A percentile compares a stretch with the other conserved stretches of the same genome.
Evolutionary conservation across 2,113 vertebrate genomes (phyloP).

Genomic region (Prinia subflava): DNA sequence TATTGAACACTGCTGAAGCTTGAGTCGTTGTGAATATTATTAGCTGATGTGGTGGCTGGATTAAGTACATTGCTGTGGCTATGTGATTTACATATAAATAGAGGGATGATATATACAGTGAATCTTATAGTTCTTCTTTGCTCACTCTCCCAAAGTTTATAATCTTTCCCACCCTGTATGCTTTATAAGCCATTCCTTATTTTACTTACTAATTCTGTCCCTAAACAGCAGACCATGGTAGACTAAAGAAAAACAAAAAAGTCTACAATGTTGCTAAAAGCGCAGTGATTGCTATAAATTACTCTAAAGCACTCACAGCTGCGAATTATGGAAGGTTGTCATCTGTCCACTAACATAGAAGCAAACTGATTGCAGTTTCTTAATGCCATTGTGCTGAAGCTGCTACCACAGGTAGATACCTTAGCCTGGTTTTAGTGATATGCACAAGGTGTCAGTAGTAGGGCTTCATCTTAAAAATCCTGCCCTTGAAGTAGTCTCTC

Average conservation of each 20-base stretch:
- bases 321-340: neutral
- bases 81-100: conserved; percentile 60
- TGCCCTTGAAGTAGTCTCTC: neutral
- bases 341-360: neutral
- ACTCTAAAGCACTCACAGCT: neutral
- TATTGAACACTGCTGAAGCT: conserved; percentile 34
- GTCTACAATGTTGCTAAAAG: neutral
- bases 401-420: neutral
- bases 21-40: conserved; percentile 16
- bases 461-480: neutral
- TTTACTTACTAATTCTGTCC: neutral
- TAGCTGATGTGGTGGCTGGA: conserved; percentile 26
- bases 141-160: neutral
- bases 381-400: neutral
- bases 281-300: neutral
- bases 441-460: neutral
- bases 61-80: conserved; percentile 20
- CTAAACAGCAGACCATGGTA: neutral
- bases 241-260: neutral
- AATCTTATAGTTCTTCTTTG: conserved; percentile 10
- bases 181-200: neutral
- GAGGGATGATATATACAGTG: neutral
- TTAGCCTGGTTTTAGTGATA: neutral
- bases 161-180: neutral
- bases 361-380: neutral